Evolutionary conservation across 2,888 invertebrate species (phyloP), one percentile per base, ranked within the genome.

Genomic region (Belgica antarctica): DNA sequence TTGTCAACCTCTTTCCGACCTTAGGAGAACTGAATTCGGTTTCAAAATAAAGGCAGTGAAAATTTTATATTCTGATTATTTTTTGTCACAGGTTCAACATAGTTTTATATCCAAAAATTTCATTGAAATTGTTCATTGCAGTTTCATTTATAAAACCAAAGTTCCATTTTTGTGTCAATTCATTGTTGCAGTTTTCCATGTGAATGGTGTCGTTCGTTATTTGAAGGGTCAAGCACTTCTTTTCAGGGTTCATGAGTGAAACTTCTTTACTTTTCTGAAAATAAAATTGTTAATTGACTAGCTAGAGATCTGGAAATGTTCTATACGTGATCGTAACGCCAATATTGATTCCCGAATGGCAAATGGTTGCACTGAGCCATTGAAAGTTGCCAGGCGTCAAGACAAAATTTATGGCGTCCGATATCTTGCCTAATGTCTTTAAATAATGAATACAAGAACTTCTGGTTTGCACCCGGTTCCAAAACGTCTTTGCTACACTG

Each of bases 121-220:
- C 41, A 15, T 63, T 31, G 34, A 63, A 63, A n/a, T 34, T 12
- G n/a, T 36, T 41, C 24, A n/a, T 41, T 25, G 63, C 41, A 3
- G 63, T 63, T 24, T 41, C 22, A 41, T 63, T 63, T 4, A 63
- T 8, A 10, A 34, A 63, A 0, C 7, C 63, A 41, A 63, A 63
- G 19, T 41, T 63, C 63, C 63, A 63, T 24, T 24, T 36, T 41
- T 63, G 63, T 8, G 17, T 63, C 1, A 10, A 5, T 8, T 63
- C 63, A 5, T 34, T 24, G 5, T 36, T 63, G 36, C 63, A 63
- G 1, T 22, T 34, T 12, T n/a, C 1, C 1, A 63, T 24, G 3
- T 10, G 12, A 0, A 63, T 1, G n/a, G 63, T 41, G 1, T n/a
- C 19, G n/a, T 15, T 36, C 1, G 10, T 19, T 24, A 41, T n/a